Percentiles rank a stretch among this genome's conserved stretches.
Conservation (phyloP, 2,113 vertebrate genomes). For the Siphamia tubifer region DNA sequence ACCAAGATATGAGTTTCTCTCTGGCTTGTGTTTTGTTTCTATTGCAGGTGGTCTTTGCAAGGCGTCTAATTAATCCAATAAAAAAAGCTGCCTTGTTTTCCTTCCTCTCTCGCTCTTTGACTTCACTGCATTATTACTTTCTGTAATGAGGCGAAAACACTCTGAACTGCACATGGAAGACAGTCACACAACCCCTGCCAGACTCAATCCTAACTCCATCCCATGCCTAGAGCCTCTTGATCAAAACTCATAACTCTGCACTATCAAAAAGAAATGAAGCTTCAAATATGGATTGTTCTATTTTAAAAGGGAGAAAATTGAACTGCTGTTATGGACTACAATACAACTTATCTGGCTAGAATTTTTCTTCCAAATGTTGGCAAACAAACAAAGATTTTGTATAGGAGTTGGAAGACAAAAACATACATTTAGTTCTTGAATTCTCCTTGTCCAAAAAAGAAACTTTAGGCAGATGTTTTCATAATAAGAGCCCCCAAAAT, state of each 20-base stretch:
- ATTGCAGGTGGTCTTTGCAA: slow-evolving; percentile 79
- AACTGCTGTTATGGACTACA: neutral
- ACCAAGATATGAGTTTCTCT: slow-evolving; percentile 45
- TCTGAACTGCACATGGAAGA: slow-evolving; percentile 53
- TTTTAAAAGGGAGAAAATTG: neutral
- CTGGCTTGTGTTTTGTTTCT: slow-evolving; percentile 63
- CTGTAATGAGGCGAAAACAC: slow-evolving; percentile 78
- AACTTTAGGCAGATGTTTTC: neutral
- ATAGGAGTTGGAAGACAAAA: too few relatives aligned
- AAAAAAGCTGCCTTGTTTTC: slow-evolving; percentile 76
- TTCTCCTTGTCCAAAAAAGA: neutral
- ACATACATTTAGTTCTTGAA: too few relatives aligned
- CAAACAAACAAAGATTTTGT: neutral
- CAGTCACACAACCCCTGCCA: slow-evolving; percentile 41
- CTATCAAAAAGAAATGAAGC: slow-evolving; percentile 15
- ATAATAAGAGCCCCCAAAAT: too few relatives aligned
- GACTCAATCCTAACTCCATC: slow-evolving; percentile 40
- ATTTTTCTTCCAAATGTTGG: neutral
- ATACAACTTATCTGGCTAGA: neutral
- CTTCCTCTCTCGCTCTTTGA: slow-evolving; percentile 68
- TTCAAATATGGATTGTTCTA: slow-evolving; percentile 15
- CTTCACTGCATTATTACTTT: slow-evolving; percentile 79
- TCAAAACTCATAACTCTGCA: slow-evolving; percentile 37
- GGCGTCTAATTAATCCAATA: slow-evolving; percentile 80
- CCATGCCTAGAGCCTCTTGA: slow-evolving; percentile 33